Evolutionary conservation across 2,888 invertebrate genomes (phyloP).

Genomic region (Congeria kusceri): DNA sequence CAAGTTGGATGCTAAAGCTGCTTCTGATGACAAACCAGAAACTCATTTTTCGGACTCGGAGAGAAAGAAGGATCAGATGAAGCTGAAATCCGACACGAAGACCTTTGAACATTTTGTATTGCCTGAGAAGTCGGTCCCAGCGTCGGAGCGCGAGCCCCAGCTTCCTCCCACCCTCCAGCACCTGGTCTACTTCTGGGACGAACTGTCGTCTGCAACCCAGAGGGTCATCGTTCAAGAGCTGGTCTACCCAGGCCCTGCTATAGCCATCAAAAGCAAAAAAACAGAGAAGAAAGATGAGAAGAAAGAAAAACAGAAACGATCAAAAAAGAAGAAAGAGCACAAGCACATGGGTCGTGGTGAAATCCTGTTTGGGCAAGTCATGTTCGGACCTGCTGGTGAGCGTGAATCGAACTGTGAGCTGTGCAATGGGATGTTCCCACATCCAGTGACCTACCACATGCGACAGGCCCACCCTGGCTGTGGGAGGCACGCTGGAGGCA

Average conservation of each 20-base stretch:
- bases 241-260: slow-evolving; percentile 88
- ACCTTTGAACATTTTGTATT: slow-evolving; percentile 62
- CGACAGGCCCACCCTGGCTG: slow-evolving; percentile 95
- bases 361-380: slow-evolving; percentile 78
- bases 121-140: slow-evolving; percentile 53
- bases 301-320: slow-evolving; percentile 79
- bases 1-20: slow-evolving; percentile 74
- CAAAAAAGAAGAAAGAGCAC: slow-evolving; percentile 88
- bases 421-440: slow-evolving; percentile 89
- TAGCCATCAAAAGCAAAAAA: slow-evolving; percentile 76
- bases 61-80: slow-evolving; percentile 61
- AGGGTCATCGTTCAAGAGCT: slow-evolving; percentile 88
- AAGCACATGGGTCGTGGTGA: slow-evolving; percentile 75
- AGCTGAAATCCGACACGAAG: slow-evolving; percentile 75
- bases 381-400: slow-evolving; percentile 70
- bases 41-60: slow-evolving; percentile 66
- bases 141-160: slow-evolving; percentile 76
- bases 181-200: slow-evolving; percentile 95
- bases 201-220: slow-evolving; percentile 88
- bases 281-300: slow-evolving; percentile 80
- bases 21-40: slow-evolving; percentile 61
- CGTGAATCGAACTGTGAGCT: slow-evolving; percentile 91
- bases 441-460: slow-evolving; percentile 96
- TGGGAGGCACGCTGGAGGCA: slow-evolving; percentile 93
- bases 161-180: slow-evolving; percentile 95